A percentile compares a stretch with the other conserved stretches of the same genome.
Conservation (phyloP, 2,113 vertebrate species). For the Raphicerus campestris region DNA sequence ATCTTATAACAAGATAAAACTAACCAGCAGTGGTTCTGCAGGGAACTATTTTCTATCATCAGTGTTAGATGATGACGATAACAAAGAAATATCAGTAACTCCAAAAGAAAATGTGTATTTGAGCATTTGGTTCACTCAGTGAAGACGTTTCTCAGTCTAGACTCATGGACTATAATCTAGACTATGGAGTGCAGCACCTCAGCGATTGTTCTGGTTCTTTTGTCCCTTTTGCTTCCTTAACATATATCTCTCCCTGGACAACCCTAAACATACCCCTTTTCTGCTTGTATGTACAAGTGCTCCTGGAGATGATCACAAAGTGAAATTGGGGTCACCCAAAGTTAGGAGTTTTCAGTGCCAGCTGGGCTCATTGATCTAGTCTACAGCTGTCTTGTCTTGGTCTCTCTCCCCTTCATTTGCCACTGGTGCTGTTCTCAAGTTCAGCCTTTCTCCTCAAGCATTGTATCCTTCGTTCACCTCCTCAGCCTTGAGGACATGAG, state of each 20-base stretch:
- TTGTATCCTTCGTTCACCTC: background rate
- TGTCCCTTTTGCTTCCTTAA: background rate
- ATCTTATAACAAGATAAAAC: background rate
- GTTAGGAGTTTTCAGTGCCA: background rate
- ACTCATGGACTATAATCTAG: background rate
- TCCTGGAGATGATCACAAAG: background rate
- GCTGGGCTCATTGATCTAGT: background rate
- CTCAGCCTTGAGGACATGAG: background rate
- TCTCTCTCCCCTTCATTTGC: background rate
- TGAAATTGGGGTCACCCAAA: background rate
- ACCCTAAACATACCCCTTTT: background rate
- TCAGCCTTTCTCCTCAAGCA: background rate
- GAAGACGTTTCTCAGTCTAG: background rate
- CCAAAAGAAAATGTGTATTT: background rate
- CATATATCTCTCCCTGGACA: background rate
- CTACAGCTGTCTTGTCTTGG: background rate
- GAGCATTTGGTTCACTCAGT: background rate
- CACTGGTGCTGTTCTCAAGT: background rate
- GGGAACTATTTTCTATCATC: background rate
- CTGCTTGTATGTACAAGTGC: background rate
- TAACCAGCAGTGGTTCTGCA: background rate
- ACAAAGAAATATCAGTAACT: background rate
- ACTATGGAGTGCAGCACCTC: background rate
- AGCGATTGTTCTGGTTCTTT: background rate
- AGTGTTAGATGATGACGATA: background rate